These are phyloP conservation scores for Discoglossus pictus DNA, from an alignment of 2,797 vertebrate genomes.

Conservation along the genomic window DNA sequence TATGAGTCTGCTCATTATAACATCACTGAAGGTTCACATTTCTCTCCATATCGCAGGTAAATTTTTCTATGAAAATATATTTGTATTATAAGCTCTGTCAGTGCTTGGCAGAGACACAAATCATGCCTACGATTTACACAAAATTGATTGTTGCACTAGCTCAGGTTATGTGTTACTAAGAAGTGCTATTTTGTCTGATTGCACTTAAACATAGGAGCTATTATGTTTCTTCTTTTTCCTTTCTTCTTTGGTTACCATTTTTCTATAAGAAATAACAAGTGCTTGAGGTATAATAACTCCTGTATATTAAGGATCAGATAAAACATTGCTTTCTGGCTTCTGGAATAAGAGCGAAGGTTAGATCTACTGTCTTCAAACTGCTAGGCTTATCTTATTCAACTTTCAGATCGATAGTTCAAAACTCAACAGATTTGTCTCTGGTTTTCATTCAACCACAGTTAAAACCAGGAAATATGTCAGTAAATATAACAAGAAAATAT, in stretches of 20 bases:
- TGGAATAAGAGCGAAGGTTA: too few species aligned
- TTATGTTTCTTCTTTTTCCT: too few species aligned
- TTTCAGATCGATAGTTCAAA: too few species aligned
- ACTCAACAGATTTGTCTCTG: too few species aligned
- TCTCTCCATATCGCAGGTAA: constrained; percentile 33
- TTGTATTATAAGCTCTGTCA: constrained; percentile 21
- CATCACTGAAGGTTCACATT: constrained; percentile 22
- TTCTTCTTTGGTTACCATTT: constrained; percentile 26
- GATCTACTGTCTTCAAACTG: too few species aligned
- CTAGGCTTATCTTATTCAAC: too few species aligned
- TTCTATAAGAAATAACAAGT: constrained; percentile 7
- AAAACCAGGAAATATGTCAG: too few species aligned
- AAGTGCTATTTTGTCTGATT: constrained; percentile 35
- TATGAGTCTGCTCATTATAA: constrained; percentile 15
- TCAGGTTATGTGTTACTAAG: constrained; percentile 27
- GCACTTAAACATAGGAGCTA: constrained; percentile 29
- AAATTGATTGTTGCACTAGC: constrained; percentile 33
- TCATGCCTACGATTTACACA: constrained; percentile 24
- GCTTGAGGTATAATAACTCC: too few species aligned
- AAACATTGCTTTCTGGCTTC: too few species aligned
- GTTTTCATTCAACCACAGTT: too few species aligned
- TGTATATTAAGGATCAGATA: too few species aligned
- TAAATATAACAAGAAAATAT: too few species aligned
- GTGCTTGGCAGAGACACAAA: constrained; percentile 17
- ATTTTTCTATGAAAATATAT: constrained; percentile 36